Evolutionary conservation across 2,797 vertebrate species (phyloP), one percentile per base, ranked within the genome.

Genomic region (Siniperca undulata): DNA sequence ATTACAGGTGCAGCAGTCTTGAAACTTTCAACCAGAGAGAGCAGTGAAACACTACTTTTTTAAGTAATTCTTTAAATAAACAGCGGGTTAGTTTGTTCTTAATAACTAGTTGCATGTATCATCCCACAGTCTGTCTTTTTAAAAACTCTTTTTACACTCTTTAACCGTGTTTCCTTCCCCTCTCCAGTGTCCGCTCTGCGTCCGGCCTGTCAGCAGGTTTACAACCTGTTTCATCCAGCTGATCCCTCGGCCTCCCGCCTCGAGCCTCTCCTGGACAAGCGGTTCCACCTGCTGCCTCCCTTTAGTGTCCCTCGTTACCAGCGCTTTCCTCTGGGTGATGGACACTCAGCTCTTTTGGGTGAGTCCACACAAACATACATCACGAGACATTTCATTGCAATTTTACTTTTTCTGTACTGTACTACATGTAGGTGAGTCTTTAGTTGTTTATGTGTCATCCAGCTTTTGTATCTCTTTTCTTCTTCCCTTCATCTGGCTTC

Each of bases 211-310:
- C 98, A 98, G 95, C 98, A 99, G 93, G 97, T 99, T 52, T 98
- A 99, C 89, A 99, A 99, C 95, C 96, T 99, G 79, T 99, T 99
- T 90, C 98, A 99, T 89, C 97, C 98, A 0, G 98, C 98, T 17
- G 98, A 99, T 92, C 98, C 98, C 0, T 99, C 98, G 0, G 98
- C 98, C 59, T 99, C 97, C 0, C 98, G 98, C 71, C 96, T 99
- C 0, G 98, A 99, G 88, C 98, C 98, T 0, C 97, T 99, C 65
- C 91, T 99, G 93, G 98, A 99, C 91, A 97, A 97, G 86, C 96
- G 97, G 30, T 99, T 99, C 92, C 97, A 98, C 91, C 92, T 97
- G 86, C 93, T 99, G 91, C 97, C 98, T 0, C 98, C 98, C 5
- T 96, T 97, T 82, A 97, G 93, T 1, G 94, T 99, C 20, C 97